These are phyloP conservation scores for Cephus runcator DNA, from an alignment of 2,888 invertebrate genomes.

Conservation along the genomic window DNA sequence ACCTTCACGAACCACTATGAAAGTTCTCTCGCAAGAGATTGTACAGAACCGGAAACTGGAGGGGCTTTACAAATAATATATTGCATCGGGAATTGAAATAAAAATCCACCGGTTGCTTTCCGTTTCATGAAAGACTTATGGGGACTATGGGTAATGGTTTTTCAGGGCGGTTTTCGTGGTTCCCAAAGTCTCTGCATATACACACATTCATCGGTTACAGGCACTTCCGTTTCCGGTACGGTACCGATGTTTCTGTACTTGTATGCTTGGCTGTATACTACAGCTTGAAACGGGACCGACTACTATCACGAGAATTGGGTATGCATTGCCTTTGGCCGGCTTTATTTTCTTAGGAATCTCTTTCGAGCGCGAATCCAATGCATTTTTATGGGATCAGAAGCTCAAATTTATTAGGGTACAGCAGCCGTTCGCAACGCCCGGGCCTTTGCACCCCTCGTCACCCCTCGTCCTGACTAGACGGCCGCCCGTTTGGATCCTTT, in stretches of 20 bases:
- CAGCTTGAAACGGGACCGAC: background rate
- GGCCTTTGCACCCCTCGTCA: conserved; percentile 13
- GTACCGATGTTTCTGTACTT: background rate
- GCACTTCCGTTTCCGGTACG: conserved; percentile 23
- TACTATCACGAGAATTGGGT: conserved; percentile 35
- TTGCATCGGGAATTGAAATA: conserved; percentile 50
- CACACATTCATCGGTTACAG: background rate
- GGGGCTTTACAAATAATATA: conserved; percentile 43
- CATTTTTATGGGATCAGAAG: conserved; percentile 57
- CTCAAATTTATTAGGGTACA: conserved; percentile 53
- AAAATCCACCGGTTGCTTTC: conserved; percentile 59
- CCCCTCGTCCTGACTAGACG: conserved; percentile 14
- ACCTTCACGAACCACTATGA: background rate
- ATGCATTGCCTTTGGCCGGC: conserved; percentile 42
- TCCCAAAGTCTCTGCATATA: background rate
- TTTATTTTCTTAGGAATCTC: conserved; percentile 42
- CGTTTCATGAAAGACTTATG: conserved; percentile 41
- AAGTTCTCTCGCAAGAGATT: background rate
- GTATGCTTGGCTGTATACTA: background rate
- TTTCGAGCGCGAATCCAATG: conserved; percentile 46
- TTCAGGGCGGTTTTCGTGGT: conserved; percentile 4
- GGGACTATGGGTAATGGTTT: background rate
- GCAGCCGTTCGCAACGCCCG: conserved; percentile 39
- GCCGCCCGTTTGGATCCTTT: conserved; percentile 25
- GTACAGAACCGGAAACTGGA: background rate